Evolutionary conservation across 2,888 invertebrate genomes (phyloP), one percentile per base, ranked within the genome.

Genomic region (Cremastinae sp.): DNA sequence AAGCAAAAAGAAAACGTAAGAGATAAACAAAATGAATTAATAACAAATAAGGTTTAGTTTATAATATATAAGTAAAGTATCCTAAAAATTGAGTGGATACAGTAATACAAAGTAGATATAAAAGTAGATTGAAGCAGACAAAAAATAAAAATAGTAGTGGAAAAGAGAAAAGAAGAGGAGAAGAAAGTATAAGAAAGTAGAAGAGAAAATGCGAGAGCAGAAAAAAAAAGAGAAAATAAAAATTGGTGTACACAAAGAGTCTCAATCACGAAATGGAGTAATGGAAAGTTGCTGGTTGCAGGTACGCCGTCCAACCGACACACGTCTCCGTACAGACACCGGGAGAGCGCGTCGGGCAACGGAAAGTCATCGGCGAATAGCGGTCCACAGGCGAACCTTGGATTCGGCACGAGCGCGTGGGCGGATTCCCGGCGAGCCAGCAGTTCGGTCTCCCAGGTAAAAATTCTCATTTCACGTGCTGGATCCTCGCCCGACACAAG

Each of bases 371-470:
- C 90, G 0, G 91, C 90, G 0, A 89, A 89, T 51, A 87, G 89
- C 59, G 90, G 90, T 9, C 90, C 90, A 56, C 90, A 88, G 81
- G 89, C 91, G 62, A 91, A 91, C 83, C 85, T 90, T 71, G 91
- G 91, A 74, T 91, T 91, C 82, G 90, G 90, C 66, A 89, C 90
- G 68, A 90, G 90, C 79, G 85, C 89, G 0, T 90, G 92, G 65
- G 92, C 92, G 0, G 94, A 94, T 69, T 94, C 94, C 0, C 90
- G 94, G 66, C 90, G 94, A 75, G 94, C 94, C 1, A 94, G 94
- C 82, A 94, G 94, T 85, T 94, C 94, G 28, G 94, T 94, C 18
- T 94, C 94, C 81, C 94, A 94, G 92, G 94, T 94, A 89, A 76
- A 53, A 68, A 72, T 12, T 2, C n/a, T 10, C 8, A 16, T 9